These are phyloP conservation scores for Oenanthe oenanthe DNA, from an alignment of 2,113 vertebrate genomes.

Conservation along the genomic window DNA sequence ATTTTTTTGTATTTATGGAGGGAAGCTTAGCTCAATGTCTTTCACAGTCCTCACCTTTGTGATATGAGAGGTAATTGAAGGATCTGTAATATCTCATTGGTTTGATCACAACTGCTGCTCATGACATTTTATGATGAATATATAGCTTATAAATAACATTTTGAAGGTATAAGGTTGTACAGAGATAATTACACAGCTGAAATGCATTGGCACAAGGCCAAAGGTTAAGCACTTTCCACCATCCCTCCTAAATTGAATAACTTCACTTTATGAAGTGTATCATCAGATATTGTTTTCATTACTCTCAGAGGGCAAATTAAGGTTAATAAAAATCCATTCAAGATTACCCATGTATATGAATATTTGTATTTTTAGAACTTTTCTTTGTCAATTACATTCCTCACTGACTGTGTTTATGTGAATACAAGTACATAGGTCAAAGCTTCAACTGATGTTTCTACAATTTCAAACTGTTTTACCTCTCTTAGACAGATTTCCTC, in stretches of 20 bases:
- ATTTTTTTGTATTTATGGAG: not conserved
- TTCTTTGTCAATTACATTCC: not conserved
- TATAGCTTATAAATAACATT: conserved; percentile 38
- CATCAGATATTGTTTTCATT: conserved; percentile 41
- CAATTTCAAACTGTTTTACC: not conserved
- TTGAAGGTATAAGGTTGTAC: conserved; percentile 19
- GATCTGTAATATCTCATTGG: not conserved
- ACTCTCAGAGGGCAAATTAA: conserved; percentile 30
- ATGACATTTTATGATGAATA: conserved; percentile 12
- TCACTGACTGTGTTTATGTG: not conserved
- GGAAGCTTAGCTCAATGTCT: not conserved
- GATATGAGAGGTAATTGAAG: not conserved
- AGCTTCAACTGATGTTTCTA: not conserved
- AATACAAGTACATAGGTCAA: not conserved
- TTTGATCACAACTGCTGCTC: conserved; percentile 5
- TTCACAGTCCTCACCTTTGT: not conserved
- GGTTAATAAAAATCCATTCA: conserved; percentile 52
- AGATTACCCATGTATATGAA: not conserved
- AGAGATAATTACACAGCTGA: conserved; percentile 56
- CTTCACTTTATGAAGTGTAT: conserved; percentile 42
- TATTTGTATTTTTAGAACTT: conserved; percentile 34
- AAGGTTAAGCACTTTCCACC: conserved; percentile 29
- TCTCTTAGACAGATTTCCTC: not conserved
- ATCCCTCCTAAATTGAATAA: conserved; percentile 27
- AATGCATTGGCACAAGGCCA: conserved; percentile 24